A percentile compares a stretch with the other conserved stretches of the same genome.
Evolutionary conservation across 2,797 vertebrate species (phyloP).

Genomic region (Bothrops alternatus): DNA sequence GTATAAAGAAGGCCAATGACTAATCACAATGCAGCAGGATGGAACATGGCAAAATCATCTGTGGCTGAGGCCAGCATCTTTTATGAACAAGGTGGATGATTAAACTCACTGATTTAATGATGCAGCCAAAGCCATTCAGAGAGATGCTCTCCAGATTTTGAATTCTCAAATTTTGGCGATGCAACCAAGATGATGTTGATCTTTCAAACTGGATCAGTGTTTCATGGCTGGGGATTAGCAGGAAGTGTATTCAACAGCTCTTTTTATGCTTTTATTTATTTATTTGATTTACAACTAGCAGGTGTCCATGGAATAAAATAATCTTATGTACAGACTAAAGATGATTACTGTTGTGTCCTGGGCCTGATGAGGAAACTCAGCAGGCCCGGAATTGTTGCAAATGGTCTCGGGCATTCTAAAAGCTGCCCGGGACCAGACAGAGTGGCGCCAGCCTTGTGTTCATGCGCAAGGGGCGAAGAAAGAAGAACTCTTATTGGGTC

Average conservation of each 20-base stretch:
- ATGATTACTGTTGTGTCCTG: background rate
- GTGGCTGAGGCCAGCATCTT: background rate
- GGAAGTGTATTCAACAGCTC: background rate
- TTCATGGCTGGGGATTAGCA: background rate
- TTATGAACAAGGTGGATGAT: background rate
- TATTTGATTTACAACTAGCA: background rate
- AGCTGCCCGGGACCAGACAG: too few relatives aligned
- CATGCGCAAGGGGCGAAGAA: too few relatives aligned
- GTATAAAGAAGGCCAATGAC: background rate
- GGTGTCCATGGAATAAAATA: background rate
- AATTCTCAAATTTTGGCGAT: background rate
- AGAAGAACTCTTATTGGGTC: too few relatives aligned
- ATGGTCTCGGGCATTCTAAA: too few relatives aligned
- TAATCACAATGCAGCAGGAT: background rate
- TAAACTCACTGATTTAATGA: too few relatives aligned
- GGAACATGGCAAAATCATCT: too few relatives aligned
- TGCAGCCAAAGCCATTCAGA: background rate
- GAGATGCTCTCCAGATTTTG: background rate
- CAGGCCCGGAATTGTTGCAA: too few relatives aligned
- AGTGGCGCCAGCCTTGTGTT: too few relatives aligned
- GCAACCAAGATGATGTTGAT: background rate
- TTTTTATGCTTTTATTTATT: background rate
- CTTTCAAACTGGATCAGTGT: background rate
- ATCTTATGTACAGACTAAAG: background rate
- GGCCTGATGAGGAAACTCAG: too few relatives aligned